Evolutionary conservation across 2,888 invertebrate genomes (phyloP).

Genomic region (Polydrusus tereticollis): DNA sequence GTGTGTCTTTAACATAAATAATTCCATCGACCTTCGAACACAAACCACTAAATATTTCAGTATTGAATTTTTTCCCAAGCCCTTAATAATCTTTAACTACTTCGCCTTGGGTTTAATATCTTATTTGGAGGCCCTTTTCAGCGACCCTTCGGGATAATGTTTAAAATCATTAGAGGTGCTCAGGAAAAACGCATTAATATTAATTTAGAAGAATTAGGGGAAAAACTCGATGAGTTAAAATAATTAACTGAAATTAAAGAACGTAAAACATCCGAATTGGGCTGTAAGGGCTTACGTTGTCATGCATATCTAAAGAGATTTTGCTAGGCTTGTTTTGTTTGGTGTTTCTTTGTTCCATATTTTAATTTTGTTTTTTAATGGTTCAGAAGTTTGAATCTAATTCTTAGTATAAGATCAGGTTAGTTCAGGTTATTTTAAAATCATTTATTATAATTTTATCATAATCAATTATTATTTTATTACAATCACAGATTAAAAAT

Average conservation of each 20-base stretch:
- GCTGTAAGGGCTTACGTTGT: slow-evolving; percentile 7
- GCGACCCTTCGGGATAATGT: slow-evolving; percentile 1
- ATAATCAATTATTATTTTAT: too few species aligned
- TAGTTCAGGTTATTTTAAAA: too few species aligned
- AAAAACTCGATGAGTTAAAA: slow-evolving; percentile 6
- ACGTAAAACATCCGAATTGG: slow-evolving; percentile 1
- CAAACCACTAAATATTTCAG: background rate
- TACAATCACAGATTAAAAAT: too few species aligned
- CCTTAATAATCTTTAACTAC: slow-evolving; percentile 2
- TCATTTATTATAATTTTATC: too few species aligned
- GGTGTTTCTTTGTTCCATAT: background rate
- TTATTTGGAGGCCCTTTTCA: slow-evolving; percentile 7
- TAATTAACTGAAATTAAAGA: slow-evolving; percentile 16
- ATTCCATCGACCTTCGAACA: background rate
- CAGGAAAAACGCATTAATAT: slow-evolving; percentile 17
- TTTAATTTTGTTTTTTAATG: background rate
- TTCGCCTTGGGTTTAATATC: slow-evolving; percentile 10
- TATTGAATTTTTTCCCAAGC: background rate
- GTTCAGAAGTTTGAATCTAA: too few species aligned
- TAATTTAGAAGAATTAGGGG: slow-evolving; percentile 8
- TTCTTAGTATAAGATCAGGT: too few species aligned
- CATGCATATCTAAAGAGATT: slow-evolving; percentile 8
- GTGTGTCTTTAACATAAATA: background rate
- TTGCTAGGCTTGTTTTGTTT: background rate
- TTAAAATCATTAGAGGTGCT: slow-evolving; percentile 11